Conservation (phyloP, 2,113 vertebrate genomes). For the Tragelaphus scriptus region DNA sequence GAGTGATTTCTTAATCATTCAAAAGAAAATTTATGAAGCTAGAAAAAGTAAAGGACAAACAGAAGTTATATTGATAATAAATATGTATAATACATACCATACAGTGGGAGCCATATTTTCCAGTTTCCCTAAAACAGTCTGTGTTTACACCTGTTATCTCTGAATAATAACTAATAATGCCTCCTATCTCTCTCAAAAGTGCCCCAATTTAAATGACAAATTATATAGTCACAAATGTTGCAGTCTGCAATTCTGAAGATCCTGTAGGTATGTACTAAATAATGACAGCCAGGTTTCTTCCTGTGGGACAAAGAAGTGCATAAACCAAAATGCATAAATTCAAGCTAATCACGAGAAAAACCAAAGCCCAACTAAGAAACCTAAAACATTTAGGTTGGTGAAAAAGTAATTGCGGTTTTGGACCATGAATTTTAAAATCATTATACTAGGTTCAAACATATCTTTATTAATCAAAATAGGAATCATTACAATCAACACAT, state of each 20-base stretch:
- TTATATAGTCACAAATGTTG: not conserved
- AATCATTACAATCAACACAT: not conserved
- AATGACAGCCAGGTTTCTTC: not conserved
- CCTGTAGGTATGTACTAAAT: not conserved
- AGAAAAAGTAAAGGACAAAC: not conserved
- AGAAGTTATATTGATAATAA: not conserved
- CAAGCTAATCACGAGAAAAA: not conserved
- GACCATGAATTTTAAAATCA: not conserved
- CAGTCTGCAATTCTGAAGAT: not conserved
- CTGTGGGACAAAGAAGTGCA: not conserved
- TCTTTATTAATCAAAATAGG: not conserved
- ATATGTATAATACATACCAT: not conserved
- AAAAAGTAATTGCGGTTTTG: not conserved
- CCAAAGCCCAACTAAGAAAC: not conserved
- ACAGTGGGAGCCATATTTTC: not conserved
- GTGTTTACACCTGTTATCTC: not conserved
- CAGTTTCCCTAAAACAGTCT: not conserved
- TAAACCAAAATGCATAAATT: not conserved
- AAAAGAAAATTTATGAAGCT: not conserved
- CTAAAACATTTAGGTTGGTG: not conserved
- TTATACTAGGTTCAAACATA: not conserved
- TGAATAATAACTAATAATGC: not conserved
- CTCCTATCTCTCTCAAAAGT: not conserved
- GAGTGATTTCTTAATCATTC: conserved; percentile 1
- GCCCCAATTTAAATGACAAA: not conserved